Evolutionary conservation across 2,113 vertebrate genomes (phyloP).

Genomic region (Egretta garzetta): DNA sequence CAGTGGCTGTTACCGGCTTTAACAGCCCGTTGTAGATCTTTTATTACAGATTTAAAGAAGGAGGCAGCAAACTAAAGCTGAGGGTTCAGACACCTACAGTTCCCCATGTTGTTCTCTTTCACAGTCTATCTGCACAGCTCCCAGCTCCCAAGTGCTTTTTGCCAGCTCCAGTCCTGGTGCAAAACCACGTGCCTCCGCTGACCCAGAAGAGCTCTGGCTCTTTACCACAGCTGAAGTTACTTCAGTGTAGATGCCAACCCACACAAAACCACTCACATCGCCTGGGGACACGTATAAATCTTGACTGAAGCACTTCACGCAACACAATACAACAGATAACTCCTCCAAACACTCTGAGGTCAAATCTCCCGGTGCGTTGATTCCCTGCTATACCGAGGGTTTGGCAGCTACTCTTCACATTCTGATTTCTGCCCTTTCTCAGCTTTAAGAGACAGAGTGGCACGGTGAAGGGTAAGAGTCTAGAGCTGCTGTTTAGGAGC

Average conservation of each 20-base stretch:
- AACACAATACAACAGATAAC: neutral
- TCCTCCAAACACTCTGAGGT: neutral
- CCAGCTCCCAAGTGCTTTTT: neutral
- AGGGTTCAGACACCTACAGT: neutral
- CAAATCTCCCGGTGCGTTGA: neutral
- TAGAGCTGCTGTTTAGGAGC: neutral
- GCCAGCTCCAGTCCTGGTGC: neutral
- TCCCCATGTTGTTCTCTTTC: fast-evolving
- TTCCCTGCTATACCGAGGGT: neutral
- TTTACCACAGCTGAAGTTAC: neutral
- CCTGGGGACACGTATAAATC: neutral
- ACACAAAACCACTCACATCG: neutral
- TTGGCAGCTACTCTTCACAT: neutral
- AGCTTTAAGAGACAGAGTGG: neutral
- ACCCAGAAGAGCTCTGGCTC: neutral
- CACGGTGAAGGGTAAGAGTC: neutral
- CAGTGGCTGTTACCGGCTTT: neutral
- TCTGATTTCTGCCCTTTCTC: neutral
- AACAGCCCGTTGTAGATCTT: neutral
- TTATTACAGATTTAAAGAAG: neutral
- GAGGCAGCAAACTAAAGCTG: neutral
- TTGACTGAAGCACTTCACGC: neutral
- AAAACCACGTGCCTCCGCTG: neutral
- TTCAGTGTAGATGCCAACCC: neutral
- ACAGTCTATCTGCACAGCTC: neutral